phyloP scores from a whole-genome alignment of 2,113 vertebrate genomes.

The Siphamia tubifer region DNA sequence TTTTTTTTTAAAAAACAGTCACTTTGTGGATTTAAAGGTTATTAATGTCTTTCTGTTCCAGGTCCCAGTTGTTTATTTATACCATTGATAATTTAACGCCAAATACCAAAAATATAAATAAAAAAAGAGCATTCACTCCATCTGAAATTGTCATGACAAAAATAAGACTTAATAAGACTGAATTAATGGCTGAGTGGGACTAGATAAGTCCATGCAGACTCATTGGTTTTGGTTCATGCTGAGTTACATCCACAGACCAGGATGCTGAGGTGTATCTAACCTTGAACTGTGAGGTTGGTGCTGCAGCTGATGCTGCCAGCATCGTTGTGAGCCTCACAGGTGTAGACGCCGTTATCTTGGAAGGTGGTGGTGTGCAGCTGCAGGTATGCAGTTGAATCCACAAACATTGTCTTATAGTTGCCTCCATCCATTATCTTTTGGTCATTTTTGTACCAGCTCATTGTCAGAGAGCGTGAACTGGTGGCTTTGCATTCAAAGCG shows the following conservation, averaged over 20 bases:
- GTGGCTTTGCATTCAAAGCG: slow-evolving; percentile 89
- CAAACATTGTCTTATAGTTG: slow-evolving; percentile 85
- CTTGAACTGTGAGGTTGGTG: slow-evolving; percentile 90
- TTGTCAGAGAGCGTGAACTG: slow-evolving; percentile 83
- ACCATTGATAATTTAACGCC: too few species aligned
- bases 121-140: too few species aligned
- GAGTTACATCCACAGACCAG: background rate
- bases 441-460: slow-evolving; percentile 93
- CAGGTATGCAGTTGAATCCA: slow-evolving; percentile 84
- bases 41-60: too few species aligned
- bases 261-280: slow-evolving; percentile 74
- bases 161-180: too few species aligned
- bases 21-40: too few species aligned
- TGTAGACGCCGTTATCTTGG: slow-evolving; percentile 90
- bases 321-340: slow-evolving; percentile 92
- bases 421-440: slow-evolving; percentile 82
- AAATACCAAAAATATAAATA: too few species aligned
- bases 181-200: too few species aligned
- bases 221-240: too few species aligned
- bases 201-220: too few species aligned
- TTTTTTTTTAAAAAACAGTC: too few species aligned
- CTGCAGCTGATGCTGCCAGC: slow-evolving; percentile 93
- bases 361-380: slow-evolving; percentile 82
- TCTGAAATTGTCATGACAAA: too few species aligned
- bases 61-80: too few species aligned